Evolutionary conservation across 2,113 vertebrate species (phyloP), one percentile per base, ranked within the genome.

Genomic region (Pleuronectes platessa): DNA sequence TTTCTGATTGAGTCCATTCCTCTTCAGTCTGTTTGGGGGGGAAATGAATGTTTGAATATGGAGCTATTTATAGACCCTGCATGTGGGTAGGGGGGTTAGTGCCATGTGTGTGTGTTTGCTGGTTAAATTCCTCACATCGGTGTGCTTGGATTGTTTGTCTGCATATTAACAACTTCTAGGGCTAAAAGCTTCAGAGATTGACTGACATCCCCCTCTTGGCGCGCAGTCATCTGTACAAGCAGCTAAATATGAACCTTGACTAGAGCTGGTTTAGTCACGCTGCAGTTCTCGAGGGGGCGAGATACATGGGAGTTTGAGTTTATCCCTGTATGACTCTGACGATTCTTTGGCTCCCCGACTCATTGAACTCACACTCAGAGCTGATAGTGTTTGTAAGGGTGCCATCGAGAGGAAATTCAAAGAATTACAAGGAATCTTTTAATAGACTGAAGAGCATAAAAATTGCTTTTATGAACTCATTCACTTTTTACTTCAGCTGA

Each of bases 401-500:
- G 76, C 91, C 92, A 84, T 77, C 92, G 76, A 75, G 81, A 77
- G 93, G 81, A 45, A 51, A 45, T 11, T 13, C 35, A 14, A 31
- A 55, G 61, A 83, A 83, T 62, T 71, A 68, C 86, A 90, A 40
- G n/a, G 0, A 15, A n/a, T 1, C 31, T 31, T 31, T 31, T 31
- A 31, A 31, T 31, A 31, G 31, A 31, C 31, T 31, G 31, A 31
- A 31, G 31, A 6, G 31, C 1, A 51, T 18, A 18, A 51, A 51
- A 18, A 42, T 2, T 9, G 3, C 12, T 4, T 42, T 42, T 42
- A 42, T 42, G 40, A 42, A 42, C 40, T 31, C 31, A 7, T 31
- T 31, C 31, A 31, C 24, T 24, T 24, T 24, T 24, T 24, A 24
- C 2, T 24, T 24, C 24, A 24, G 24, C 24, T 24, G 24, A 24